Evolutionary conservation across 2,113 vertebrate genomes (phyloP), one percentile per base, ranked within the genome.

Genomic region (Sinocyclocheilus grahami): DNA sequence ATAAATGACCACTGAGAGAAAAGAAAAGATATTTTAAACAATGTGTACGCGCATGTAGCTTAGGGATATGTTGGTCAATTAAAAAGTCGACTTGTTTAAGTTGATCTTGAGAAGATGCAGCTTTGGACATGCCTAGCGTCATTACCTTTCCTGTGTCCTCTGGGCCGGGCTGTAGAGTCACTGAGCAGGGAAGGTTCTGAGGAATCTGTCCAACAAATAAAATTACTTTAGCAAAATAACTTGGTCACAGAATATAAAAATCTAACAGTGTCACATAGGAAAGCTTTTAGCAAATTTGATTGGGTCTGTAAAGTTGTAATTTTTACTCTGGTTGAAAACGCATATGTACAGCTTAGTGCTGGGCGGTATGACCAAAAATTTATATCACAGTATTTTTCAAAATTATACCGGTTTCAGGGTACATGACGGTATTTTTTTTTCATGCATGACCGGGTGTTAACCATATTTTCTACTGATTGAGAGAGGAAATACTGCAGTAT

Each of bases 121-220:
- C 42, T 46, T 46, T 46, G 42, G 9, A 10, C 42, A 46, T 46
- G 42, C 42, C 42, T 46, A 6, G 12, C 74, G 33, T 69, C 4
- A 65, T 81, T 94, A 97, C 97, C 96, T 98, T 98, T 37, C 97
- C 97, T 0, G 97, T 98, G 92, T 97, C 97, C 90, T 98, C 97
- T 1, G 97, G 97, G 62, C 97, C 97, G 0, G 97, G 97, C 92
- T 98, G 97, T 86, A 98, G 90, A n/a, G 97, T 97, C 88, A 97
- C 97, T 0, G 97, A 98, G 86, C 97, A 98, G 0, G 97, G 97
- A 22, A 98, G 93, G 87, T 97, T 98, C 93, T 97, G 97, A 86
- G 97, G 97, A 89, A 98, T 96, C 97, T 97, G 8, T 58, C 16
- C n/a, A 60, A 93, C 20, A 7, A 55, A 76, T 53, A 8, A 48